A percentile compares a stretch with the other conserved stretches of the same genome.
These are phyloP conservation scores for Pseudomyrmex dendroicus DNA, from an alignment of 1,140 invertebrate genomes.

Conservation along the genomic window DNA sequence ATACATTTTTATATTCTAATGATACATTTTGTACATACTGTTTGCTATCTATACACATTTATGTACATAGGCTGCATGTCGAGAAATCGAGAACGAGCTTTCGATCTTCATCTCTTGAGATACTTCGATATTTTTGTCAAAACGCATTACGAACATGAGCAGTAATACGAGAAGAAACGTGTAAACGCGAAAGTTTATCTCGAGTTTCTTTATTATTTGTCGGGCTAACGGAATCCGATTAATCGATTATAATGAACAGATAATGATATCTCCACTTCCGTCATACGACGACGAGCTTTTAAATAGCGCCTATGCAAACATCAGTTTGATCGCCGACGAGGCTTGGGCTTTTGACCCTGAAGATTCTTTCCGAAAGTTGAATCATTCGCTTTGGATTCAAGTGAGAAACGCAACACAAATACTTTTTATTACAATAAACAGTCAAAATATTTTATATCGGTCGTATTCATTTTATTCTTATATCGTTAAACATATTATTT, in stretches of 20 bases:
- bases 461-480: background rate
- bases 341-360: constrained; percentile 77
- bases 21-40: no score
- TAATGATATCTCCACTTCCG: constrained; percentile 80
- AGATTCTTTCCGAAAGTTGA: constrained; percentile 79
- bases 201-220: constrained; percentile 5
- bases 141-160: background rate
- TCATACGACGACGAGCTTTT: constrained; percentile 80
- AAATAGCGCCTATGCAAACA: constrained; percentile 80
- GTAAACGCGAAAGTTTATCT: background rate
- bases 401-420: constrained; percentile 67
- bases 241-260: constrained; percentile 76
- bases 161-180: background rate
- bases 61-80: background rate
- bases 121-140: constrained; percentile 43
- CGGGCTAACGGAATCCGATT: constrained; percentile 35
- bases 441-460: background rate
- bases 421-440: constrained; percentile 24
- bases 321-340: constrained; percentile 79
- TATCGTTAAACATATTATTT: background rate
- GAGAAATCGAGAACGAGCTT: constrained; percentile 22
- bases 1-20: no score
- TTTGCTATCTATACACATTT: no score
- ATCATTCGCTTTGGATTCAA: constrained; percentile 79
- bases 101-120: constrained; percentile 49